Percentiles rank a stretch among this genome's conserved stretches.
phyloP scores from a whole-genome alignment of 2,888 invertebrate species.

The Acleris holmiana region DNA sequence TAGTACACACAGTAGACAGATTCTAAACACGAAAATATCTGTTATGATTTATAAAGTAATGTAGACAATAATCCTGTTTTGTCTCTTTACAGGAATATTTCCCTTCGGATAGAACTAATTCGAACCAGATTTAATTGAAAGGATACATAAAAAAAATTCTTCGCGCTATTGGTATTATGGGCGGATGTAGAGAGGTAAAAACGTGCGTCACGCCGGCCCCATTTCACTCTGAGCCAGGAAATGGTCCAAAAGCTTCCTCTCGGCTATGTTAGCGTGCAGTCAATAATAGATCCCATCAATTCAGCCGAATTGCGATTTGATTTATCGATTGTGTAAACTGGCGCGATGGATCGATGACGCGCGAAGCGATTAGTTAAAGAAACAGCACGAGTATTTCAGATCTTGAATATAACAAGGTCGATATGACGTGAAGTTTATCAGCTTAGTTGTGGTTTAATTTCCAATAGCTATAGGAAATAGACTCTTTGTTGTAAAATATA shows the following conservation, averaged over 20 bases:
- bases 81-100: not conserved
- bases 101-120: conserved; percentile 18
- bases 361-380: conserved; percentile 34
- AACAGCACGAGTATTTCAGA: conserved; percentile 19
- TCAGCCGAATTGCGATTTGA: conserved; percentile 50
- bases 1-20: not conserved
- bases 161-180: conserved; percentile 57
- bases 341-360: conserved; percentile 54
- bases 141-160: conserved; percentile 55
- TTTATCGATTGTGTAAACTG: conserved; percentile 63
- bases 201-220: conserved; percentile 76
- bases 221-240: conserved; percentile 78
- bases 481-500: no score
- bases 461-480: not conserved
- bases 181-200: conserved; percentile 71
- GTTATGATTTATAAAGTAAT: no score
- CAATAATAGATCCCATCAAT: conserved; percentile 76
- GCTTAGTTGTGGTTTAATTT: no score
- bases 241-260: conserved; percentile 75
- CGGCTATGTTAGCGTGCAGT: conserved; percentile 71
- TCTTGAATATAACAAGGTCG: conserved; percentile 38
- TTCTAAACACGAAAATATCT: not conserved
- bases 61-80: not conserved
- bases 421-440: conserved; percentile 26
- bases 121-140: conserved; percentile 46